Percentiles rank a stretch among this genome's conserved stretches.
Conservation (phyloP, 2,113 vertebrate genomes). For the Fulica atra region DNA sequence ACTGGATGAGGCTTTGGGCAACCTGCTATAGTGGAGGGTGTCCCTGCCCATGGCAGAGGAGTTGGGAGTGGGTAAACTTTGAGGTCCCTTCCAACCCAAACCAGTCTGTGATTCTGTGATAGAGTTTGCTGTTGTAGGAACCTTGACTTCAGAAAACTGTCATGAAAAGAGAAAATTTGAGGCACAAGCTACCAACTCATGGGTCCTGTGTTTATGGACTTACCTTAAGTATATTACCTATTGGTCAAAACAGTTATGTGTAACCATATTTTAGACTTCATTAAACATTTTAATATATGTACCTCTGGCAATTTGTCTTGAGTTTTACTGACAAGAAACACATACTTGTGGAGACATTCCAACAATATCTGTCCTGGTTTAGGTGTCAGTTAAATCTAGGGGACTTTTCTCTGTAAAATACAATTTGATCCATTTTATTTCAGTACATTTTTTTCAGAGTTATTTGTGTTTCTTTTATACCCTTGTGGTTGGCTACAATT, state of each 20-base stretch:
- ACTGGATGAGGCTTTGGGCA: too few relatives aligned
- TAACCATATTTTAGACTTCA: not conserved
- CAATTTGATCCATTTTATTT: not conserved
- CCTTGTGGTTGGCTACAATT: not conserved
- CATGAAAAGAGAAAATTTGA: not conserved
- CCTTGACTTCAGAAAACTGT: not conserved
- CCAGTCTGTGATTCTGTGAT: too few relatives aligned
- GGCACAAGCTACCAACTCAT: not conserved
- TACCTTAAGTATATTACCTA: not conserved
- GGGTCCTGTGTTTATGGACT: not conserved
- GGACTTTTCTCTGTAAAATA: not conserved
- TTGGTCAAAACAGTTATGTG: not conserved
- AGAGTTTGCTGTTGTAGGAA: not conserved
- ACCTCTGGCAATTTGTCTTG: not conserved
- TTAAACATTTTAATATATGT: not conserved
- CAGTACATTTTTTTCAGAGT: not conserved
- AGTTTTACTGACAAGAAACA: not conserved
- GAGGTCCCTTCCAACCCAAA: too few relatives aligned
- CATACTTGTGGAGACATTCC: not conserved
- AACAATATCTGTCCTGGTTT: not conserved
- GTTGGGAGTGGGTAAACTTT: too few relatives aligned
- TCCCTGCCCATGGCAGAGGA: too few relatives aligned
- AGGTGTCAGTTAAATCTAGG: not conserved
- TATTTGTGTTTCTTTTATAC: not conserved
- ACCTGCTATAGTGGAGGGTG: too few relatives aligned